These are phyloP conservation scores for Gallirallus australis DNA, from an alignment of 2,797 vertebrate genomes.

Conservation along the genomic window DNA sequence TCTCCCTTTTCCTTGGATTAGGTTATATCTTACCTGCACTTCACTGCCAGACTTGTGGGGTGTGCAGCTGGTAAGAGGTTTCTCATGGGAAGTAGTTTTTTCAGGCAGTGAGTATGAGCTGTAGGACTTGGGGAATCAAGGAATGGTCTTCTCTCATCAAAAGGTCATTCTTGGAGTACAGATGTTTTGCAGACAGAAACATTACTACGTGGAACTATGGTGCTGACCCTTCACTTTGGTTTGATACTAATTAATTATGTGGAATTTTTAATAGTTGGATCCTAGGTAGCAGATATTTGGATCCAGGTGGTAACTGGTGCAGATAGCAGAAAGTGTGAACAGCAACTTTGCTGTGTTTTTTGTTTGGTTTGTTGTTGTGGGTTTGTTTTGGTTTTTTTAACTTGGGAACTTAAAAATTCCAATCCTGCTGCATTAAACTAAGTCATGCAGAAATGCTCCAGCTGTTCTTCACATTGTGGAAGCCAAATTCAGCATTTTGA, in stretches of 20 bases:
- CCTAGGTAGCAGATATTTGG: constrained; percentile 23
- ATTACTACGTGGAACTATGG: background rate
- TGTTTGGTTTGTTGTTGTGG: background rate
- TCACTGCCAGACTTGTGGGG: background rate
- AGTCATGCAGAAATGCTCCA: constrained; percentile 77
- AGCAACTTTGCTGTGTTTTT: constrained; percentile 32
- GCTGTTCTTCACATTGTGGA: constrained; percentile 67
- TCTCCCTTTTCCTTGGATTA: background rate
- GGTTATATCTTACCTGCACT: background rate
- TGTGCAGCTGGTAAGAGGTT: background rate
- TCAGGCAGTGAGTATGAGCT: background rate
- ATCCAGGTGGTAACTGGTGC: constrained; percentile 40
- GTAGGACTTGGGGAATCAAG: background rate
- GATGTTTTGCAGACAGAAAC: background rate
- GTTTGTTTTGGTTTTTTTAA: background rate
- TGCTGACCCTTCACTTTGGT: background rate
- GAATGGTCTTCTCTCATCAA: background rate
- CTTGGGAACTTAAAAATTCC: constrained; percentile 71
- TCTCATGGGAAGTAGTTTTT: background rate
- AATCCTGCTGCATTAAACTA: constrained; percentile 68
- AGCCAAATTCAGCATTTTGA: constrained; percentile 60
- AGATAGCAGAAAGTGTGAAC: constrained; percentile 44
- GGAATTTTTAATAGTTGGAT: constrained; percentile 27
- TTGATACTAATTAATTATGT: constrained; percentile 2
- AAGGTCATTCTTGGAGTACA: background rate